phyloP scores from a whole-genome alignment of 1,140 invertebrate genomes.

The Lordiphosa clarofinis region DNA sequence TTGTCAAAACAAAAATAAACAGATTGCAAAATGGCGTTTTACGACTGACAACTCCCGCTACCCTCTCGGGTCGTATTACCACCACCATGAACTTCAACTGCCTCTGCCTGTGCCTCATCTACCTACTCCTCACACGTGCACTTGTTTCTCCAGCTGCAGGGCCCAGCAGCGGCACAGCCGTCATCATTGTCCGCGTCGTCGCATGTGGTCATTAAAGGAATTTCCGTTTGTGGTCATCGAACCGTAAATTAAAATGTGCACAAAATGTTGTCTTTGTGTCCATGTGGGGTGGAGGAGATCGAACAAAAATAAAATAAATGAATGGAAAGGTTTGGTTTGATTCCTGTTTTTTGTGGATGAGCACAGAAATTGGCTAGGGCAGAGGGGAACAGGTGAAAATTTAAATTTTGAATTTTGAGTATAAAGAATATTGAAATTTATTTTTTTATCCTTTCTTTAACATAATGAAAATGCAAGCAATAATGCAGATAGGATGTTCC shows the following conservation, averaged over 20 bases:
- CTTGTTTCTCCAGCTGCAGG: constrained; percentile 20
- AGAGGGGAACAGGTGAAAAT: too few relatives aligned
- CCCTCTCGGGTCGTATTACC: neutral
- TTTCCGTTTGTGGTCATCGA: constrained; percentile 64
- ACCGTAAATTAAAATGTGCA: constrained; percentile 63
- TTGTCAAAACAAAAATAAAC: constrained; percentile 2
- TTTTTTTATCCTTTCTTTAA: too few relatives aligned
- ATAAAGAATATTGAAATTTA: too few relatives aligned
- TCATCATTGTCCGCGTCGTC: constrained; percentile 48
- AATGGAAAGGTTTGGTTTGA: constrained; percentile 26
- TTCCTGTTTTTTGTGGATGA: constrained; percentile 13
- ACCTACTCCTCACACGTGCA: constrained; percentile 30
- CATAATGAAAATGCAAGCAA: too few relatives aligned
- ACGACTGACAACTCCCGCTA: constrained; percentile 2
- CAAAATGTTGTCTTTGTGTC: constrained; percentile 23
- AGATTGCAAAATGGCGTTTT: constrained; percentile 6
- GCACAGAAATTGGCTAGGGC: too few relatives aligned
- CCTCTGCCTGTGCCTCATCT: neutral
- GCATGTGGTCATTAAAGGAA: constrained; percentile 69
- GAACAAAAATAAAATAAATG: constrained; percentile 1
- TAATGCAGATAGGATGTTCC: too few relatives aligned
- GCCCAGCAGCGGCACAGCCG: constrained; percentile 9
- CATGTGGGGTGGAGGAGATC: neutral
- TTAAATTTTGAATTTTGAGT: too few relatives aligned
- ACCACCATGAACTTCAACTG: neutral